phyloP scores from a whole-genome alignment of 2,888 invertebrate species.

The Cremastinae sp. region DNA sequence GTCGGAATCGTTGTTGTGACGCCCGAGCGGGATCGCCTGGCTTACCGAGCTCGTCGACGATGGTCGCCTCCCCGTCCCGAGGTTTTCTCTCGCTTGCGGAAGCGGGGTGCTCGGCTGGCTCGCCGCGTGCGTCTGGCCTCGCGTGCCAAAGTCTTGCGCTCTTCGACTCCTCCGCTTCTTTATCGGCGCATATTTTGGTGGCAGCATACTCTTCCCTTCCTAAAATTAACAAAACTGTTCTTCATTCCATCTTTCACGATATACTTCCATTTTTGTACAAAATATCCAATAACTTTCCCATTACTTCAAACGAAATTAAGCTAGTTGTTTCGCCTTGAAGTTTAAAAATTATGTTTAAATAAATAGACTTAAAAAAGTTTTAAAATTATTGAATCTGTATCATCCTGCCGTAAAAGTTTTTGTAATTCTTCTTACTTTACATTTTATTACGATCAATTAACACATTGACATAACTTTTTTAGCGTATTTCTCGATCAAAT shows the following conservation, averaged over 20 bases:
- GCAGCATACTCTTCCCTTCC: constrained; percentile 84
- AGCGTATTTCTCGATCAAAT: too few species aligned
- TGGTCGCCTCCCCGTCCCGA: constrained; percentile 69
- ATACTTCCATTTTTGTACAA: neutral
- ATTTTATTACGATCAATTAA: too few species aligned
- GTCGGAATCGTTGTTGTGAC: constrained; percentile 87
- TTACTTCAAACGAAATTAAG: too few species aligned
- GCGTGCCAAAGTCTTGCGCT: constrained; percentile 80
- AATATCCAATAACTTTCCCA: neutral
- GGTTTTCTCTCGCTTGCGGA: constrained; percentile 64
- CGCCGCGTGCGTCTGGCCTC: constrained; percentile 57
- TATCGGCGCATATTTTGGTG: constrained; percentile 86
- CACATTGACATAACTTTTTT: too few species aligned
- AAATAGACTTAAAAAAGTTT: too few species aligned
- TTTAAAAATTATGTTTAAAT: too few species aligned
- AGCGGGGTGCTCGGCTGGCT: constrained; percentile 76
- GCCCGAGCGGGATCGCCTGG: constrained; percentile 73
- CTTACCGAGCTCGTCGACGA: constrained; percentile 80
- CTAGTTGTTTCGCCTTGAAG: too few species aligned
- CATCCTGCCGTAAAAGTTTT: too few species aligned
- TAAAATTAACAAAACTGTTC: constrained; percentile 27
- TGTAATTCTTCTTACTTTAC: too few species aligned
- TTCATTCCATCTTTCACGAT: neutral
- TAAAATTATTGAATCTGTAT: too few species aligned
- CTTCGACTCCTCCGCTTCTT: constrained; percentile 86